These are phyloP conservation scores for Rhodophaea formosa DNA, from an alignment of 2,888 invertebrate species.

Conservation along the genomic window DNA sequence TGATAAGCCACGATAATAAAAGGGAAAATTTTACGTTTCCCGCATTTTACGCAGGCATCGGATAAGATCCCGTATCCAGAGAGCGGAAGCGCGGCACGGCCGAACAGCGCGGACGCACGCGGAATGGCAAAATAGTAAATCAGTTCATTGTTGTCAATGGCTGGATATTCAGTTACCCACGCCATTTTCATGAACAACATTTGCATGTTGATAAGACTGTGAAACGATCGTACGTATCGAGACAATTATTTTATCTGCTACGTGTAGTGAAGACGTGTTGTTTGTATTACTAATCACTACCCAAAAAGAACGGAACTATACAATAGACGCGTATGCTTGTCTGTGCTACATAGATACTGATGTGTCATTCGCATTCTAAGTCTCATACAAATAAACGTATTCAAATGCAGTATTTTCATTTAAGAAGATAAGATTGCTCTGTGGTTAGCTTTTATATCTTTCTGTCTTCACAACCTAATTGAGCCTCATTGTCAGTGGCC, in stretches of 20 bases:
- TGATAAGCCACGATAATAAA: slow-evolving; percentile 47
- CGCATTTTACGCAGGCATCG: slow-evolving; percentile 49
- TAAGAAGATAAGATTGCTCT: too few relatives aligned
- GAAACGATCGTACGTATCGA: slow-evolving; percentile 34
- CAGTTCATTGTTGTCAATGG: slow-evolving; percentile 64
- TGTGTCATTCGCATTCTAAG: too few relatives aligned
- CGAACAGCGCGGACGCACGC: slow-evolving; percentile 61
- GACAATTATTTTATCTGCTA: slow-evolving; percentile 26
- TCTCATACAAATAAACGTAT: too few relatives aligned
- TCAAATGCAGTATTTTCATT: too few relatives aligned
- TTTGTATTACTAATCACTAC: not conserved
- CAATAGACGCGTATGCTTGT: too few relatives aligned
- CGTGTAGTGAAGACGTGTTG: not conserved
- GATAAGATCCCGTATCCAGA: slow-evolving; percentile 43
- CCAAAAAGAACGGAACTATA: too few relatives aligned
- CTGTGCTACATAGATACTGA: too few relatives aligned
- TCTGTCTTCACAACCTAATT: too few relatives aligned
- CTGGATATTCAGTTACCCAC: slow-evolving; percentile 60
- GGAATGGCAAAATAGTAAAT: slow-evolving; percentile 71
- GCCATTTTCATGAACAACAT: slow-evolving; percentile 51
- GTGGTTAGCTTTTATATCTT: too few relatives aligned
- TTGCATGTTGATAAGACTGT: slow-evolving; percentile 49
- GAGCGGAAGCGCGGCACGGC: slow-evolving; percentile 53
- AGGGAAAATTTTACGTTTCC: slow-evolving; percentile 46
- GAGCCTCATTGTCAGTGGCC: too few relatives aligned